These are phyloP conservation scores for Podotricha telesiphe DNA, from an alignment of 2,888 invertebrate species.

Conservation along the genomic window DNA sequence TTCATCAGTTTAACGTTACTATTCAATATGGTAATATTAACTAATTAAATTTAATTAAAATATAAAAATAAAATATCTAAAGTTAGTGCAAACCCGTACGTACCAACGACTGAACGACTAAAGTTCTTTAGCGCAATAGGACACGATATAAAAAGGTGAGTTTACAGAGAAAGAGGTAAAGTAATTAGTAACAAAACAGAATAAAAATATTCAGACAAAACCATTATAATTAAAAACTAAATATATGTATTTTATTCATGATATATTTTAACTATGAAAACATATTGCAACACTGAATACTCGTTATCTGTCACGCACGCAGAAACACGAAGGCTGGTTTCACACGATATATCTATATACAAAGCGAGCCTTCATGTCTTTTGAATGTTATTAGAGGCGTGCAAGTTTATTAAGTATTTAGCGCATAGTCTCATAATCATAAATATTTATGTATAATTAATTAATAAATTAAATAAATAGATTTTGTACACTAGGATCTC, in stretches of 20 bases:
- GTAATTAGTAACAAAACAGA: no score
- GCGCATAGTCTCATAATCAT: not conserved
- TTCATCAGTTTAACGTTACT: not conserved
- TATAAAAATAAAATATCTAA: no score
- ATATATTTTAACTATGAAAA: constrained; percentile 30
- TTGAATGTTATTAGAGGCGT: constrained; percentile 17
- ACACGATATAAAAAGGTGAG: no score
- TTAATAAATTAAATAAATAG: no score
- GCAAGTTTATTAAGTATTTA: not conserved
- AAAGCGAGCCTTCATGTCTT: constrained; percentile 20
- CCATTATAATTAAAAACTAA: no score
- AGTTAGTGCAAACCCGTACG: no score
- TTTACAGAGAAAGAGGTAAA: no score
- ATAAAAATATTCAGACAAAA: no score
- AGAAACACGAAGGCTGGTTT: constrained; percentile 34
- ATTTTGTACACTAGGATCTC: no score
- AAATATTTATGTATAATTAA: not conserved
- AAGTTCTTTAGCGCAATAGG: no score
- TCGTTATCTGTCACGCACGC: constrained; percentile 41
- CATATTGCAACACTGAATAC: constrained; percentile 23
- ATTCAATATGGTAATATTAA: not conserved
- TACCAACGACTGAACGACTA: no score
- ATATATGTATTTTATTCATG: constrained; percentile 4
- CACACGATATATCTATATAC: constrained; percentile 19
- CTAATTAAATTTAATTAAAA: not conserved